Conservation (phyloP, 2,113 vertebrate species). For the Acanthochromis polyacanthus region DNA sequence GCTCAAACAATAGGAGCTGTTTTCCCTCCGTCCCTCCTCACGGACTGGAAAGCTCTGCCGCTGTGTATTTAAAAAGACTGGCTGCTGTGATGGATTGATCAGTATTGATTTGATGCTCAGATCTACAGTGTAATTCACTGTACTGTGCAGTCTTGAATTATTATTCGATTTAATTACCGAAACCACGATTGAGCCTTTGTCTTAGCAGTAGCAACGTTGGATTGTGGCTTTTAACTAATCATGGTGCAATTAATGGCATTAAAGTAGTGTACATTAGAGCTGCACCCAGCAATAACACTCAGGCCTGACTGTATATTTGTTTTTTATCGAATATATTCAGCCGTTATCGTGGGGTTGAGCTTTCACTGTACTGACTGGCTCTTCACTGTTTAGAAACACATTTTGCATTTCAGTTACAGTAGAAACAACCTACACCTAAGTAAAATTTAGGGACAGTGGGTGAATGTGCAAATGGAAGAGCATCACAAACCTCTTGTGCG, state of each 20-base stretch:
- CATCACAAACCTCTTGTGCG: slow-evolving; percentile 36
- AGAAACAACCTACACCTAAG: slow-evolving; percentile 14
- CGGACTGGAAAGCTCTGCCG: slow-evolving; percentile 25
- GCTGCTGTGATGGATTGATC: slow-evolving; percentile 58
- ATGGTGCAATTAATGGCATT: slow-evolving; percentile 1
- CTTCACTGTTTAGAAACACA: neutral
- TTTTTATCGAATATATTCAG: neutral
- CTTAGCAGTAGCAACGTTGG: slow-evolving; percentile 2
- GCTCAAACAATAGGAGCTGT: slow-evolving; percentile 18
- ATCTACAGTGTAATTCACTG: slow-evolving; percentile 59
- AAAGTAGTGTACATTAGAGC: neutral
- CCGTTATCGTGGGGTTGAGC: slow-evolving; percentile 10
- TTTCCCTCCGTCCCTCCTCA: neutral
- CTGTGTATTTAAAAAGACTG: slow-evolving; percentile 47
- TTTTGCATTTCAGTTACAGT: slow-evolving; percentile 19
- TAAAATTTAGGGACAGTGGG: slow-evolving; percentile 37
- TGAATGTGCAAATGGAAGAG: slow-evolving; percentile 16
- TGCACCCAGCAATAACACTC: neutral
- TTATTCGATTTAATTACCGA: slow-evolving; percentile 45
- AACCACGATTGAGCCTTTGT: slow-evolving; percentile 42
- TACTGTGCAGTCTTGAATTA: slow-evolving; percentile 44
- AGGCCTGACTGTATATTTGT: neutral
- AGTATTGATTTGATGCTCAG: slow-evolving; percentile 65
- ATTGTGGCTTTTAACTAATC: slow-evolving; percentile 29
- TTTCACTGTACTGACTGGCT: neutral